Evolutionary conservation across 2,113 vertebrate genomes (phyloP).

Genomic region (Electrona antarctica): DNA sequence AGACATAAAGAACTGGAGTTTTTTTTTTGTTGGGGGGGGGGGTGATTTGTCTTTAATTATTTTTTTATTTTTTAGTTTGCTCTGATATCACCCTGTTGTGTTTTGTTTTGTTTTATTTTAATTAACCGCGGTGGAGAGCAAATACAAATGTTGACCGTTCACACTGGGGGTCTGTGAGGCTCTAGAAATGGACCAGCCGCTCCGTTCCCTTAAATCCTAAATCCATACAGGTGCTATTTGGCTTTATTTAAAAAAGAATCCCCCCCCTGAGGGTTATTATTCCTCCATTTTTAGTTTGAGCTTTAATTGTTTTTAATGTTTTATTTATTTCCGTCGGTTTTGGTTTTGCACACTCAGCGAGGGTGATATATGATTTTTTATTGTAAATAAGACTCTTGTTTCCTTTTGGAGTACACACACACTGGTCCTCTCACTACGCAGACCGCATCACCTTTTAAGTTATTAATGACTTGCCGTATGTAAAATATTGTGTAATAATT

Average conservation of each 20-base stretch:
- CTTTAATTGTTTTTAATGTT: neutral
- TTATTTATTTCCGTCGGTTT: slow-evolving; percentile 23
- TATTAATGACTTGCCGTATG: slow-evolving; percentile 86
- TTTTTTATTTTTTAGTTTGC: too few relatives aligned
- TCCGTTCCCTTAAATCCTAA: too few relatives aligned
- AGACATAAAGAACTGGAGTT: slow-evolving; percentile 43
- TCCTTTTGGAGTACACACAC: slow-evolving; percentile 59
- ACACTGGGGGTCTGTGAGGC: slow-evolving; percentile 41
- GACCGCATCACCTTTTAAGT: slow-evolving; percentile 79
- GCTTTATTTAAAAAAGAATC: slow-evolving; percentile 65
- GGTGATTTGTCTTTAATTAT: too few relatives aligned
- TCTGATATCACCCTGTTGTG: neutral
- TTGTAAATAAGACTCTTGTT: slow-evolving; percentile 69
- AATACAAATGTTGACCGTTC: too few relatives aligned
- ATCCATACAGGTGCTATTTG: slow-evolving; percentile 66
- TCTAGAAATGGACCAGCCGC: slow-evolving; percentile 43
- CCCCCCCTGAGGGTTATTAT: slow-evolving; percentile 28
- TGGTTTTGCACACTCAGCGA: slow-evolving; percentile 41
- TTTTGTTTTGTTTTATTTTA: slow-evolving; percentile 15
- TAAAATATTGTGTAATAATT: slow-evolving; percentile 83
- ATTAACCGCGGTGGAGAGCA: neutral
- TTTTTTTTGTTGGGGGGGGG: slow-evolving; percentile 13
- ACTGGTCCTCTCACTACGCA: slow-evolving; percentile 74
- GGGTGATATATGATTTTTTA: slow-evolving; percentile 53
- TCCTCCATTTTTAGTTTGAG: neutral